phyloP scores from a whole-genome alignment of 2,797 vertebrate genomes.

The Sylvia borin region DNA sequence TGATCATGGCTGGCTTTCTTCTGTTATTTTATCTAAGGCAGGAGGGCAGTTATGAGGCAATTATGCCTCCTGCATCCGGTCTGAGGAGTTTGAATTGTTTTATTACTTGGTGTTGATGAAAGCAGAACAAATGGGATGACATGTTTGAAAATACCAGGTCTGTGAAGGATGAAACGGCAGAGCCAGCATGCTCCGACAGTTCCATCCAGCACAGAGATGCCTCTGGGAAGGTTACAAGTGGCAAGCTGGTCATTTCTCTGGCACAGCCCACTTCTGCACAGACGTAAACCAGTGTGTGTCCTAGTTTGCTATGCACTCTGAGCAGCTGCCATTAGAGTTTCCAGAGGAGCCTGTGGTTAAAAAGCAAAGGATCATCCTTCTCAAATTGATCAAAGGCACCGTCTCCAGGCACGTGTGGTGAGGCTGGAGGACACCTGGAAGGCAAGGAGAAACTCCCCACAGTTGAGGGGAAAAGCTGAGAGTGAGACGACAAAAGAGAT shows the following conservation, averaged over 20 bases:
- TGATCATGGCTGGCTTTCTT: not conserved
- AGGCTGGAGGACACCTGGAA: slow-evolving; percentile 45
- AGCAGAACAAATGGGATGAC: slow-evolving; percentile 68
- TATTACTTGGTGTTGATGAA: slow-evolving; percentile 35
- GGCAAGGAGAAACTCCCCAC: slow-evolving; percentile 4
- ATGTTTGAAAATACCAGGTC: slow-evolving; percentile 66
- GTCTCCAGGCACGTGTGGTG: not conserved
- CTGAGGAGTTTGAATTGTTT: not conserved
- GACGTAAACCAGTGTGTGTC: slow-evolving; percentile 49
- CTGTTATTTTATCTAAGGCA: not conserved
- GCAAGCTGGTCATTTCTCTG: slow-evolving; percentile 52
- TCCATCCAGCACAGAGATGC: slow-evolving; percentile 62
- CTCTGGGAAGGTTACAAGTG: slow-evolving; percentile 64
- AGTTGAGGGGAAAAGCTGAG: not conserved
- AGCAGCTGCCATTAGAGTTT: slow-evolving; percentile 22
- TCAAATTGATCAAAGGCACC: not conserved
- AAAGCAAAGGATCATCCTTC: slow-evolving; percentile 29
- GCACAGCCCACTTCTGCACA: slow-evolving; percentile 46
- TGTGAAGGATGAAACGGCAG: slow-evolving; percentile 32
- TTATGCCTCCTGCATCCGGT: not conserved
- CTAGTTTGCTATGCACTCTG: slow-evolving; percentile 41
- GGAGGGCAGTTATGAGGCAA: not conserved
- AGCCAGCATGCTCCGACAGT: not conserved
- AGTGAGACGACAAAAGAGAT: slow-evolving; percentile 15
- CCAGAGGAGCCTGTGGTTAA: slow-evolving; percentile 23